phyloP scores from a whole-genome alignment of 2,888 invertebrate genomes.

The Troides helena region DNA sequence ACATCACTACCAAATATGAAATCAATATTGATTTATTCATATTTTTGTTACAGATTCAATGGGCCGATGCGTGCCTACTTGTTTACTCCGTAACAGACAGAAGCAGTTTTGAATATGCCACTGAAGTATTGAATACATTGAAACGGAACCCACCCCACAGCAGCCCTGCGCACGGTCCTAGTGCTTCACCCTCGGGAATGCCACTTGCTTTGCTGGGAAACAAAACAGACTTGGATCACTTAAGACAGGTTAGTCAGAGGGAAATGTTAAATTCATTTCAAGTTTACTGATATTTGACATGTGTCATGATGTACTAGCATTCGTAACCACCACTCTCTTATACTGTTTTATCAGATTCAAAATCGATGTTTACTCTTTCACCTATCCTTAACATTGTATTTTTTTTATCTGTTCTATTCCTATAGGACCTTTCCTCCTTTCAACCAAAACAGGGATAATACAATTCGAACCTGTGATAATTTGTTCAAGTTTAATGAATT shows the following conservation, averaged over 20 bases:
- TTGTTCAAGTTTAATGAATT: neutral
- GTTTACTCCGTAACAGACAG: constrained; percentile 89
- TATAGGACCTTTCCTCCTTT: neutral
- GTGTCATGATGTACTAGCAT: neutral
- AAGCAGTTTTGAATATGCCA: constrained; percentile 85
- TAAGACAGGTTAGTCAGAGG: constrained; percentile 82
- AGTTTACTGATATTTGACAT: neutral
- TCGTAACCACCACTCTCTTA: no score
- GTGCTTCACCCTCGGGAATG: constrained; percentile 66
- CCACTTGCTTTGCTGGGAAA: constrained; percentile 87
- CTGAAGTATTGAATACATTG: constrained; percentile 81
- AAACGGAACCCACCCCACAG: constrained; percentile 76
- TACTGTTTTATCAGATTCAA: no score
- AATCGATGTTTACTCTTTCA: no score
- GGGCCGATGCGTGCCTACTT: constrained; percentile 89
- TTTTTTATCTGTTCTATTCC: neutral
- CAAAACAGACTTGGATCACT: constrained; percentile 89
- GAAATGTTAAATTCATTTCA: neutral
- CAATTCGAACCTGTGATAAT: neutral
- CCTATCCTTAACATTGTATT: no score
- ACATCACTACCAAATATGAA: neutral
- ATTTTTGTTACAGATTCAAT: constrained; percentile 80
- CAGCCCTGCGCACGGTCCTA: constrained; percentile 82
- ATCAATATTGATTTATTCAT: neutral
- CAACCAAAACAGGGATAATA: neutral